Percentiles rank a stretch among this genome's conserved stretches.
phyloP scores from a whole-genome alignment of 2,888 invertebrate genomes.

The Drosophila recens region DNA sequence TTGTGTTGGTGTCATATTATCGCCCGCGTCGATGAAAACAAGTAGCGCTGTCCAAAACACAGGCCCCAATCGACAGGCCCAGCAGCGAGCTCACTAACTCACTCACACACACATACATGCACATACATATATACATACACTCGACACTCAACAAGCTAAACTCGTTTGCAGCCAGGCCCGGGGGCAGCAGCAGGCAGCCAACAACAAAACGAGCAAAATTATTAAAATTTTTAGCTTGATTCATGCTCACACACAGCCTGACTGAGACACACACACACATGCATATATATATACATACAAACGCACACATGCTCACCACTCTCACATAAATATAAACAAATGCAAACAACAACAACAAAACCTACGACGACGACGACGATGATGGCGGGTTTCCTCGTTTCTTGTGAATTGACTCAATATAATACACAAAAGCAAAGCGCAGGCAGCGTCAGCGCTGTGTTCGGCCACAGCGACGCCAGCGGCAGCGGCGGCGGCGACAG shows the following conservation, averaged over 20 bases:
- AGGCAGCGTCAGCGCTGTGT: slow-evolving; percentile 47
- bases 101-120: slow-evolving; percentile 21
- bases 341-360: slow-evolving; percentile 51
- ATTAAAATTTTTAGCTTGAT: slow-evolving; percentile 76
- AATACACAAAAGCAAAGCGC: slow-evolving; percentile 62
- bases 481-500: slow-evolving; percentile 53
- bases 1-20: slow-evolving; percentile 63
- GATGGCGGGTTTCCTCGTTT: slow-evolving; percentile 83
- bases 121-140: not conserved
- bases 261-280: slow-evolving; percentile 22
- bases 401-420: slow-evolving; percentile 80
- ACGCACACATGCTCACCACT: slow-evolving; percentile 26
- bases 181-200: slow-evolving; percentile 13
- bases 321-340: slow-evolving; percentile 54
- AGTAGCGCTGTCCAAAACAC: slow-evolving; percentile 64
- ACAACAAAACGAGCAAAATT: slow-evolving; percentile 66
- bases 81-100: slow-evolving; percentile 36
- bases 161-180: slow-evolving; percentile 62
- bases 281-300: slow-evolving; percentile 1
- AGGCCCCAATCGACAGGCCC: slow-evolving; percentile 36
- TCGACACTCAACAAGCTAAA: slow-evolving; percentile 71
- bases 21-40: slow-evolving; percentile 63
- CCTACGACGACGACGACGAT: slow-evolving; percentile 45
- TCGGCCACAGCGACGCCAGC: slow-evolving; percentile 40
- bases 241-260: slow-evolving; percentile 63